Evolutionary conservation across 1,140 invertebrate genomes (phyloP).

Genomic region (Acyrthosiphon pisum): DNA sequence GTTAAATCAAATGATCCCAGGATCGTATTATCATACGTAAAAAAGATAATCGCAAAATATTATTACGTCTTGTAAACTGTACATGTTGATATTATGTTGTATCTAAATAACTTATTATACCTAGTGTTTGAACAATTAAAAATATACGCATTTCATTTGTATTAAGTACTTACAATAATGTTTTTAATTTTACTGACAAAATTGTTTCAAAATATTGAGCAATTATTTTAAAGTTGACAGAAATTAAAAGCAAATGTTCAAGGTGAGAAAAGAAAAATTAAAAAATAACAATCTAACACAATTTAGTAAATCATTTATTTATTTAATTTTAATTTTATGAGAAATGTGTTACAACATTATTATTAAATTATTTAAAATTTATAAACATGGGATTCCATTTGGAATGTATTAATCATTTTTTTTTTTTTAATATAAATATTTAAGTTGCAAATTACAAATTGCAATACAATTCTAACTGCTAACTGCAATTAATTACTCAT

Average conservation of each 20-base stretch:
- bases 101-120: too few relatives aligned
- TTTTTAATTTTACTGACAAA: neutral
- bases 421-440: too few relatives aligned
- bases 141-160: too few relatives aligned
- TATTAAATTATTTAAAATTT: neutral
- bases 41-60: neutral
- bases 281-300: neutral
- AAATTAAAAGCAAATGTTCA: neutral
- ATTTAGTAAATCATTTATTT: neutral
- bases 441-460: too few relatives aligned
- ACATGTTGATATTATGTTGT: too few relatives aligned
- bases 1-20: neutral
- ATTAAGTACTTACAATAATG: neutral
- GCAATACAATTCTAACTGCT: neutral
- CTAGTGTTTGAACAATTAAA: too few relatives aligned
- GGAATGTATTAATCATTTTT: neutral
- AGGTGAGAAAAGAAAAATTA: neutral
- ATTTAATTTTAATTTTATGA: neutral
- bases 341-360: neutral
- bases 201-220: neutral
- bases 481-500: neutral
- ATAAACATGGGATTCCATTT: too few relatives aligned
- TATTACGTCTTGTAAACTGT: too few relatives aligned
- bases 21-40: neutral
- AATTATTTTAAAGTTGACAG: neutral